Percentiles rank a stretch among this genome's conserved stretches.
phyloP scores from a whole-genome alignment of 2,113 vertebrate species.

The Melanerpes formicivorus region DNA sequence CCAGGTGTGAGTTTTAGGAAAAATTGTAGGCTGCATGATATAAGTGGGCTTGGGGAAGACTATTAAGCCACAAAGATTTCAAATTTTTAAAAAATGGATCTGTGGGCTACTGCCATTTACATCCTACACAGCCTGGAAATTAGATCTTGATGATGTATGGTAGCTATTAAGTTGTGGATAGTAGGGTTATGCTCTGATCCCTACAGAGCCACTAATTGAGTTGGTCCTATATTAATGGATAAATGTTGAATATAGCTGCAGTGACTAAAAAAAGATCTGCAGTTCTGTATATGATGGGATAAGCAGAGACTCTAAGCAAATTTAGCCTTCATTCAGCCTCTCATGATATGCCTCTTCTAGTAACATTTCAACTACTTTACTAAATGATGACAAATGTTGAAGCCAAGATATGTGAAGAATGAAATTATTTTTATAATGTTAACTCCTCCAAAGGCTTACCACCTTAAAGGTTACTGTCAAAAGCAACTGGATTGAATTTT shows the following conservation, averaged over 20 bases:
- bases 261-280: constrained; percentile 21
- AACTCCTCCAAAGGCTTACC: constrained; percentile 63
- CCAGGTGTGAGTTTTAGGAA: constrained; percentile 28
- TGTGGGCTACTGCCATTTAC: constrained; percentile 55
- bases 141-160: constrained; percentile 69
- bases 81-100: constrained; percentile 34
- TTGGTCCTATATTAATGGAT: constrained; percentile 73
- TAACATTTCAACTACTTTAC: constrained; percentile 66
- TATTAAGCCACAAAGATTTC: constrained; percentile 45
- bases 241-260: constrained; percentile 63
- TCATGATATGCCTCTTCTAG: constrained; percentile 4
- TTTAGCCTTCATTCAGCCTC: constrained; percentile 53
- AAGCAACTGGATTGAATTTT: constrained; percentile 62
- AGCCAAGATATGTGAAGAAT: constrained; percentile 56
- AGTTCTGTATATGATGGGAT: constrained; percentile 9
- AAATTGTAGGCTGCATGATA: constrained; percentile 15
- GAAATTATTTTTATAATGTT: constrained; percentile 72
- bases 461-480: constrained; percentile 66
- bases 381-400: constrained; percentile 75
- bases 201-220: constrained; percentile 71
- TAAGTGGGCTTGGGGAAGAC: not conserved
- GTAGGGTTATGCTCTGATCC: constrained; percentile 51
- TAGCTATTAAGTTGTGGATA: constrained; percentile 67
- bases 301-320: constrained; percentile 40
- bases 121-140: constrained; percentile 66